Conservation (phyloP, 1,140 invertebrate genomes). For the Drosophila auraria region DNA sequence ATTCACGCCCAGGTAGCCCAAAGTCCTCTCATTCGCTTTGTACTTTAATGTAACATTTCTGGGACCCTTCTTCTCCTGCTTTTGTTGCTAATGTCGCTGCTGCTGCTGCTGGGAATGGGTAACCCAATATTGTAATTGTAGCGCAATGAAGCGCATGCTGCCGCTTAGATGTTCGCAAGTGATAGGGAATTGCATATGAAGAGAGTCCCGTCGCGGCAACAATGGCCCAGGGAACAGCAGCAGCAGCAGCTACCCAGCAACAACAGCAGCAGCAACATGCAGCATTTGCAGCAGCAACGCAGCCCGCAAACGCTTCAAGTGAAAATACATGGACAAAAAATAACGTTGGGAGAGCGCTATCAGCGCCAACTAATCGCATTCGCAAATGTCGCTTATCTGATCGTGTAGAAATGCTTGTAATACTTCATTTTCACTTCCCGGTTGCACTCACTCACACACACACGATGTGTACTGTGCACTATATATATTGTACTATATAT, state of each 20-base stretch:
- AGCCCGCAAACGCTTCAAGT: conserved; percentile 31
- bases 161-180: conserved; percentile 84
- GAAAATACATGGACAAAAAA: conserved; percentile 29
- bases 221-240: conserved; percentile 54
- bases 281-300: conserved; percentile 10
- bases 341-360: conserved; percentile 66
- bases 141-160: conserved; percentile 84
- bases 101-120: conserved; percentile 68
- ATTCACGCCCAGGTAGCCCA: conserved; percentile 78
- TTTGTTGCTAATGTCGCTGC: conserved; percentile 38
- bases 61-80: conserved; percentile 19
- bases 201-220: conserved; percentile 59
- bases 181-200: conserved; percentile 83
- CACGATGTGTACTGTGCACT: not conserved
- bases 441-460: conserved; percentile 52
- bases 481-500: conserved; percentile 1
- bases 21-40: conserved; percentile 33
- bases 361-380: conserved; percentile 83
- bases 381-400: conserved; percentile 85
- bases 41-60: conserved; percentile 65
- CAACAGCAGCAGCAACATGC: conserved; percentile 11
- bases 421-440: conserved; percentile 84
- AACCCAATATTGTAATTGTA: conserved; percentile 85
- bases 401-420: conserved; percentile 85
- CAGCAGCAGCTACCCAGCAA: conserved; percentile 2